Evolutionary conservation across 2,888 invertebrate species (phyloP).

Genomic region (Yponomeuta cagnagella): DNA sequence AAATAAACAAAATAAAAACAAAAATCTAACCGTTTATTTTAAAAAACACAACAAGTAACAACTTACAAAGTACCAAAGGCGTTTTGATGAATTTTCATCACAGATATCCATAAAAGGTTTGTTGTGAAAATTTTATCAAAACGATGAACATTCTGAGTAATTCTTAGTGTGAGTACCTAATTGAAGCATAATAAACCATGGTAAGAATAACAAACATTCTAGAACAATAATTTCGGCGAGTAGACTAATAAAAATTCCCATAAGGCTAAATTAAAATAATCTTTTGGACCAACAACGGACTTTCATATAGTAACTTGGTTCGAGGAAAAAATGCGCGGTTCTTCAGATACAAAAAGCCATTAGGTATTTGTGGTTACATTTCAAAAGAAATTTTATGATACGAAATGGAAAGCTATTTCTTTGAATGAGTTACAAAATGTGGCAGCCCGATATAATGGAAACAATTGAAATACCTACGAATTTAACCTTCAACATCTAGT

Average conservation of each 20-base stretch:
- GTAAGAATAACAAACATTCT: background rate
- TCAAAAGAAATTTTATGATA: background rate
- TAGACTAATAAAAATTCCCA: background rate
- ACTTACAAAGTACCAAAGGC: constrained; percentile 18
- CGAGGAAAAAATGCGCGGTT: background rate
- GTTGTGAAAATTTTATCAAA: constrained; percentile 13
- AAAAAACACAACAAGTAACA: constrained; percentile 32
- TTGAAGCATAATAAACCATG: background rate
- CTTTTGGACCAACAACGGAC: background rate
- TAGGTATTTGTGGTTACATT: background rate
- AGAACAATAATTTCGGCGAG: background rate
- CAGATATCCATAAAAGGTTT: constrained; percentile 24
- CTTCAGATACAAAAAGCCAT: background rate
- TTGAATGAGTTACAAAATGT: background rate
- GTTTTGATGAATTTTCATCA: constrained; percentile 28
- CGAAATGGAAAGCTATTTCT: background rate
- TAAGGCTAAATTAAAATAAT: background rate
- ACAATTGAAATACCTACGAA: constrained; percentile 12
- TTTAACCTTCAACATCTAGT: constrained; percentile 42
- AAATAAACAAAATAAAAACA: constrained; percentile 36
- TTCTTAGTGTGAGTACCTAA: constrained; percentile 3
- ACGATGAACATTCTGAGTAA: constrained; percentile 10
- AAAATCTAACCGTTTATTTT: constrained; percentile 50
- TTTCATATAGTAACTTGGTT: background rate
- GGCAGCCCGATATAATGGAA: background rate